Base-by-base conservation (phyloP, 2,113 vertebrate genomes). In the Tenrec ecaudatus region DNA sequence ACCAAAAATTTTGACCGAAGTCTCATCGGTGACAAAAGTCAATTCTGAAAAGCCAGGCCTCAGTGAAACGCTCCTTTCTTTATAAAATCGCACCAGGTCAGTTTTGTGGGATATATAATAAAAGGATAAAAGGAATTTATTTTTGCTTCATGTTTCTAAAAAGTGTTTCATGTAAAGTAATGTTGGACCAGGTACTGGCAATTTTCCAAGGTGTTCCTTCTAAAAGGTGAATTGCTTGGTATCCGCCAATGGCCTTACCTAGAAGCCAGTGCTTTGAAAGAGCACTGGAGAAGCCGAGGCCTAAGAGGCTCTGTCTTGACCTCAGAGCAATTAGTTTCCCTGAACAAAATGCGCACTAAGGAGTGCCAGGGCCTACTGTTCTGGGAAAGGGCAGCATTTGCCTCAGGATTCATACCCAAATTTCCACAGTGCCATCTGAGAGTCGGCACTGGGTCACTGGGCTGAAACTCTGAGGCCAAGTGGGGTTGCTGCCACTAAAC, bases 281-380 rank as follows among this genome's bases (percentile, higher is more conserved):
- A 75, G 90, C 91, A 29, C 22, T 57, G 60, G n/a, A 31, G 47
- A 92, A 86, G 36, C 75, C 66, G 62, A 83, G 11, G 68, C 12
- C 64, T 90, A 43, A 75, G 20, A 79, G n/a, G 60, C 36, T 81
- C 25, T 19, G 22, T 79, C 82, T 83, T 73, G 87, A 90, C 88
- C 92, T 95, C 78, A 82, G 76, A 89, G 33, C 47, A 86, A 94
- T 88, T 96, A 87, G 77, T 77, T 86, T 88, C 40, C 53, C 53
- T 62, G 73, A 91, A 93, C 73, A 76, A 94, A 95, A 88, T 77
- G 79, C 27, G 60, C 53, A 60, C 19, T 22, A 82, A 84, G 20
- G 23, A 19, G 82, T 94, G 87, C 85, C 92, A 94, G 91, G 84
- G 81, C 73, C 94, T 94, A 80, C 91, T 95, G 78, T 90, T 85